phyloP scores from a whole-genome alignment of 2,888 invertebrate genomes.

The Tolmerus cingulatus region DNA sequence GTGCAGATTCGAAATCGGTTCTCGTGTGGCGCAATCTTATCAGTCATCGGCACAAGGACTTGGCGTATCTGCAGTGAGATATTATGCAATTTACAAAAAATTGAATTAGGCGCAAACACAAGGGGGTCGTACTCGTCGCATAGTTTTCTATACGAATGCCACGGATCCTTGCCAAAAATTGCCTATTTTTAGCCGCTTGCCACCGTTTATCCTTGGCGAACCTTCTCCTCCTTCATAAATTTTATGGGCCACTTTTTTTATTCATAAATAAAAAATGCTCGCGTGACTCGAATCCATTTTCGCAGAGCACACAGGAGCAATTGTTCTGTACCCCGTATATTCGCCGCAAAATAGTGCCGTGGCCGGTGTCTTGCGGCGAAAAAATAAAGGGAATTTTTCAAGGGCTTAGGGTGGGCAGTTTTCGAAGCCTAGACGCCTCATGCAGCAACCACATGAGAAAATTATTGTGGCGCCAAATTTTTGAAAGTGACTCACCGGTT shows the following conservation, averaged over 20 bases:
- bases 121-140: neutral
- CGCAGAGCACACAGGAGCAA: neutral
- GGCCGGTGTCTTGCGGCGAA: neutral
- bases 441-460: neutral
- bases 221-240: neutral
- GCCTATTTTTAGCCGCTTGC: neutral
- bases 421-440: neutral
- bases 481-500: neutral
- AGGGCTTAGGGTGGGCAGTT: neutral
- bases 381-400: neutral
- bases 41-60: neutral
- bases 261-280: neutral
- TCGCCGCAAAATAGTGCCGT: neutral
- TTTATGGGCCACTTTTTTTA: neutral
- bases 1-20: neutral
- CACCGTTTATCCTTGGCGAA: neutral
- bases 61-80: neutral
- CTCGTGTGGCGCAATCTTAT: neutral
- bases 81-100: neutral
- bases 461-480: slow-evolving; percentile 5
- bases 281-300: slow-evolving; percentile 19
- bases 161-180: neutral
- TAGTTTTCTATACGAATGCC: neutral
- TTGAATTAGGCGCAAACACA: neutral
- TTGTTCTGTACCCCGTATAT: neutral